These are phyloP conservation scores for Drosophila prostipennis DNA, from an alignment of 2,888 invertebrate genomes.

Conservation along the genomic window DNA sequence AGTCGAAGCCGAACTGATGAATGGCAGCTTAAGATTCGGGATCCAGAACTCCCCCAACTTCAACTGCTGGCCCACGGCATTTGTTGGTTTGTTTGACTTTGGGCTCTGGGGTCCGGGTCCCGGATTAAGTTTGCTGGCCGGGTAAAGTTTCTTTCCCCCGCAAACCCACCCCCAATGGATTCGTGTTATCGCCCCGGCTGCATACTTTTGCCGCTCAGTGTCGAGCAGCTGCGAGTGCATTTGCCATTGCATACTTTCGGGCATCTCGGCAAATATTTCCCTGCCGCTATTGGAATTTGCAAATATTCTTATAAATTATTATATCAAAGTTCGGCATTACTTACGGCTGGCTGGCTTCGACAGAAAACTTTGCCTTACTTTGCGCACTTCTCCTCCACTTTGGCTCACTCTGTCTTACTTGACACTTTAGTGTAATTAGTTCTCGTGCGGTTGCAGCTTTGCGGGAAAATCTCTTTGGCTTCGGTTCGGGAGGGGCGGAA, in stretches of 20 bases:
- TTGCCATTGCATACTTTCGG: conserved; percentile 73
- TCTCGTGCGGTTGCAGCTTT: conserved; percentile 26
- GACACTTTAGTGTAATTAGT: conserved; percentile 51
- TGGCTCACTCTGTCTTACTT: conserved; percentile 13
- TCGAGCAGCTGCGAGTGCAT: conserved; percentile 44
- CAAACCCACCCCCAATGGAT: conserved; percentile 41
- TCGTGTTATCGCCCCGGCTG: conserved; percentile 61
- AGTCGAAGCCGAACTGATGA: conserved; percentile 61
- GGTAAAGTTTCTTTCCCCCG: conserved; percentile 51
- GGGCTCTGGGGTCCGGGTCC: conserved; percentile 62
- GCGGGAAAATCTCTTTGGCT: conserved; percentile 20
- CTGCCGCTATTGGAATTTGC: conserved; percentile 45
- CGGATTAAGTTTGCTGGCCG: conserved; percentile 70
- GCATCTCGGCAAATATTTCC: conserved; percentile 44
- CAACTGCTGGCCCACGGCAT: conserved; percentile 20
- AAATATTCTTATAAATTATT: conserved; percentile 58
- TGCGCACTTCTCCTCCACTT: background rate
- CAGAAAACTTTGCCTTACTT: conserved; percentile 24
- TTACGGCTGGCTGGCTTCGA: conserved; percentile 39
- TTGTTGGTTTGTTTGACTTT: conserved; percentile 77
- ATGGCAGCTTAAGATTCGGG: conserved; percentile 64
- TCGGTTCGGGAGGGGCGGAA: background rate
- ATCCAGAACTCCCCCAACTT: conserved; percentile 7
- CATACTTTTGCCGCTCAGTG: conserved; percentile 54
- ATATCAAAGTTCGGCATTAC: conserved; percentile 45